These are phyloP conservation scores for Lycia hirtaria DNA, from an alignment of 2,888 invertebrate species.

Conservation along the genomic window DNA sequence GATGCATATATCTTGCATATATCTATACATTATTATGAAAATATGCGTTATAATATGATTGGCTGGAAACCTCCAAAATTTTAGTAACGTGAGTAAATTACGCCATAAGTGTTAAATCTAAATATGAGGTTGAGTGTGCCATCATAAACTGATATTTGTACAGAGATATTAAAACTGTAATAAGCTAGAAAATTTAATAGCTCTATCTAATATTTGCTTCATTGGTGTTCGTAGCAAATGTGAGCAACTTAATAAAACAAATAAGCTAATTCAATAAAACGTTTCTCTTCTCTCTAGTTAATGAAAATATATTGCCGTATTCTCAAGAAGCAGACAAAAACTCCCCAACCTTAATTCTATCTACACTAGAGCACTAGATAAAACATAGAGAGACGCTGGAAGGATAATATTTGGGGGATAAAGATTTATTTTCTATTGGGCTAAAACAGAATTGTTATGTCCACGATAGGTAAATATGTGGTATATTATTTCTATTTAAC, in stretches of 20 bases:
- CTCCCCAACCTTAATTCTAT: constrained; percentile 24
- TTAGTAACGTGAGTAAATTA: no score
- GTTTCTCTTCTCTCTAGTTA: constrained; percentile 11
- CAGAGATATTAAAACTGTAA: background rate
- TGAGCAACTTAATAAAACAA: constrained; percentile 3
- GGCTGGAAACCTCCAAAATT: no score
- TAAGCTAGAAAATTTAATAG: background rate
- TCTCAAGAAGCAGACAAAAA: constrained; percentile 13
- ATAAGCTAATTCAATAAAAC: constrained; percentile 14
- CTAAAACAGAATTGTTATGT: constrained; percentile 17
- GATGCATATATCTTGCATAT: no score
- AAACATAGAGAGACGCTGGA: constrained; percentile 11
- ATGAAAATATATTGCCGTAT: constrained; percentile 18
- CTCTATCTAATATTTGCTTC: background rate
- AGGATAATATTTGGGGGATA: constrained; percentile 20
- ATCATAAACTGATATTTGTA: no score
- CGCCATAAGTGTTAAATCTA: no score
- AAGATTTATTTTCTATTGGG: constrained; percentile 30
- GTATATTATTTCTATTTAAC: no score
- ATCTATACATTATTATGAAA: no score
- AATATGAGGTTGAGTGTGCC: no score
- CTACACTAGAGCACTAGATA: constrained; percentile 17
- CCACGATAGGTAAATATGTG: background rate
- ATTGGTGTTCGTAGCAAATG: background rate
- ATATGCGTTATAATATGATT: no score